phyloP scores from a whole-genome alignment of 2,797 vertebrate genomes.

The Acrocephalus scirpaceus region DNA sequence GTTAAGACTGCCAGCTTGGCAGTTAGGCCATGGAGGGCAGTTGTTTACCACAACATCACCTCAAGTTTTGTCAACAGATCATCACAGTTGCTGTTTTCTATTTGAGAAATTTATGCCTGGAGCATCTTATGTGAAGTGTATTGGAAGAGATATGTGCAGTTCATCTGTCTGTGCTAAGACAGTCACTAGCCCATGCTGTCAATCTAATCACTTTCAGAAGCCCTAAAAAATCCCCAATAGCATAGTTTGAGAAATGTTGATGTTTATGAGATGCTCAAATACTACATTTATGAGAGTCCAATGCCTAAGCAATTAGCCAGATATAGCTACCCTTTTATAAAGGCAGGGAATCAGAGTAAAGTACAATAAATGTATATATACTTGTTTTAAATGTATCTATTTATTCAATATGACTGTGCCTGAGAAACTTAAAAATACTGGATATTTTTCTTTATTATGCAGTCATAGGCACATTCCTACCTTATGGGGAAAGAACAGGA shows the following conservation, averaged over 20 bases:
- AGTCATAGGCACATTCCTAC: not conserved
- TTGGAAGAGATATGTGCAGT: not conserved
- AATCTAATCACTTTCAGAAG: not conserved
- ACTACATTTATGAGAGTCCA: not conserved
- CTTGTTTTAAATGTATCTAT: not conserved
- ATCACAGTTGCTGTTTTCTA: not conserved
- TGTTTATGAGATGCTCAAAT: not conserved
- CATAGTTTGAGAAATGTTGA: not conserved
- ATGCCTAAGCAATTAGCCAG: not conserved
- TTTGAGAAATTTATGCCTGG: not conserved
- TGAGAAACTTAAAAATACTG: not conserved
- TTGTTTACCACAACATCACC: not conserved
- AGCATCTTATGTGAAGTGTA: not conserved
- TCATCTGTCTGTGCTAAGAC: not conserved
- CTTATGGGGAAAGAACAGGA: not conserved
- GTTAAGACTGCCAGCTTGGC: not conserved
- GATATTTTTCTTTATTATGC: not conserved
- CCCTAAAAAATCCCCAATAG: not conserved
- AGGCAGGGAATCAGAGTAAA: not conserved
- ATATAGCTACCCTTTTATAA: not conserved
- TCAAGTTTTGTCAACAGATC: not conserved
- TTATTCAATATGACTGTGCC: not conserved
- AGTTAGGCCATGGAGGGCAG: not conserved
- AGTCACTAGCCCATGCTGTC: not conserved
- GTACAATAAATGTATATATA: not conserved